A percentile compares a stretch with the other conserved stretches of the same genome.
Evolutionary conservation across 2,113 vertebrate species (phyloP).

Genomic region (Dascyllus trimaculatus): DNA sequence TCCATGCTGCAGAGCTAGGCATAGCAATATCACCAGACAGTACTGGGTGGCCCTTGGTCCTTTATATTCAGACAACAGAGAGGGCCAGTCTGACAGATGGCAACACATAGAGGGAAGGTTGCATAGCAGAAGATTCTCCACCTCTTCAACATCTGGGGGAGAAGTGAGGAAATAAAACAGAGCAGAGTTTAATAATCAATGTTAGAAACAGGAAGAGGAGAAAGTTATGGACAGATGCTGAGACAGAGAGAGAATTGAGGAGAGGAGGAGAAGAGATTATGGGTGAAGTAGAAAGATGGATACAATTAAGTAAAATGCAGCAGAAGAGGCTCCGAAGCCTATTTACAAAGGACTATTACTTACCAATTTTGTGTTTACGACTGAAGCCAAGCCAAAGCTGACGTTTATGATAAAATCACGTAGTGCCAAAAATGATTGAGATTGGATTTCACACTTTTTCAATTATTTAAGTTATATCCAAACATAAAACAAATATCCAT

Average conservation of each 20-base stretch:
- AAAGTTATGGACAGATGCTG: neutral
- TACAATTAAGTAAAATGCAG: conserved; percentile 17
- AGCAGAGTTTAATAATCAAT: neutral
- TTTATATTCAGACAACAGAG: conserved; percentile 84
- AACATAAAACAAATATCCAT: conserved; percentile 14
- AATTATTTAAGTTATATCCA: conserved; percentile 2
- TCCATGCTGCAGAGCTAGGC: conserved; percentile 85
- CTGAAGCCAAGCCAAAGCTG: conserved; percentile 11
- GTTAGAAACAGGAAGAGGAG: neutral
- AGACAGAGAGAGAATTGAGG: conserved; percentile 7
- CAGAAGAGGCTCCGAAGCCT: conserved; percentile 18
- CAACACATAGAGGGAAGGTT: conserved; percentile 88
- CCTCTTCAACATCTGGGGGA: conserved; percentile 79
- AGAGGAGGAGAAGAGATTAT: neutral
- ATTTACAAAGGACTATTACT: conserved; percentile 15
- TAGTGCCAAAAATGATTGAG: neutral
- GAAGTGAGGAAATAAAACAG: conserved; percentile 9
- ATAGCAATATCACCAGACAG: conserved; percentile 88
- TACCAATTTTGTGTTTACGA: conserved; percentile 14
- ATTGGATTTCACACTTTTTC: conserved; percentile 19
- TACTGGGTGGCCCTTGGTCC: conserved; percentile 86
- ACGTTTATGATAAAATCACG: conserved; percentile 19
- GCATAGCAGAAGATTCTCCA: conserved; percentile 84
- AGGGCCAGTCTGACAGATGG: conserved; percentile 86
- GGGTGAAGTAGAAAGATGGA: conserved; percentile 4